Evolutionary conservation across 2,797 vertebrate genomes (phyloP).

Genomic region (Pseudochromis fuscus): DNA sequence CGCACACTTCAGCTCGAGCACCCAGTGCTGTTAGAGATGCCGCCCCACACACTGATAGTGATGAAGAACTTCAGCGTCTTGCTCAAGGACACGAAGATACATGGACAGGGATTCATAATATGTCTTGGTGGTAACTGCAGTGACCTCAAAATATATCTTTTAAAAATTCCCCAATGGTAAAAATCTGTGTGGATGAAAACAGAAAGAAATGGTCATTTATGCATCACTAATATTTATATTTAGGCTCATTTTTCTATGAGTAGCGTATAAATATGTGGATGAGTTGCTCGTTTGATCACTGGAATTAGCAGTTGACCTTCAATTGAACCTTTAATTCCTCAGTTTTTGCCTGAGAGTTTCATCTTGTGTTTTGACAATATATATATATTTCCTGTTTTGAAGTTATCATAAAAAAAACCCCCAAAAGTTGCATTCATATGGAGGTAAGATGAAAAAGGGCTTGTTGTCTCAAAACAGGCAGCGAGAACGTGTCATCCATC

Average conservation of each 20-base stretch:
- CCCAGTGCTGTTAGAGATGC: too few relatives aligned
- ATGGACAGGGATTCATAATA: neutral
- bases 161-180: too few relatives aligned
- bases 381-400: neutral
- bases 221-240: too few relatives aligned
- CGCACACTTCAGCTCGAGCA: too few relatives aligned
- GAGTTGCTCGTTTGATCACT: too few relatives aligned
- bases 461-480: neutral
- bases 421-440: neutral
- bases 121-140: neutral
- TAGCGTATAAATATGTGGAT: too few relatives aligned
- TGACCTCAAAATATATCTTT: too few relatives aligned
- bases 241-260: too few relatives aligned
- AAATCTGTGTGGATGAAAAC: too few relatives aligned
- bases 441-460: neutral
- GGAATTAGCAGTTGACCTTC: too few relatives aligned
- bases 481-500: slow-evolving; percentile 27
- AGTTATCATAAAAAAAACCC: neutral
- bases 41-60: neutral
- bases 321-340: neutral
- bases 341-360: neutral
- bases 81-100: slow-evolving; percentile 22
- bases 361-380: neutral
- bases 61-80: slow-evolving; percentile 10
- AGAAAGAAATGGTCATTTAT: too few relatives aligned